Percentiles rank a stretch among this genome's conserved stretches.
phyloP scores from a whole-genome alignment of 2,888 invertebrate species.

The Cordilura impudica region DNA sequence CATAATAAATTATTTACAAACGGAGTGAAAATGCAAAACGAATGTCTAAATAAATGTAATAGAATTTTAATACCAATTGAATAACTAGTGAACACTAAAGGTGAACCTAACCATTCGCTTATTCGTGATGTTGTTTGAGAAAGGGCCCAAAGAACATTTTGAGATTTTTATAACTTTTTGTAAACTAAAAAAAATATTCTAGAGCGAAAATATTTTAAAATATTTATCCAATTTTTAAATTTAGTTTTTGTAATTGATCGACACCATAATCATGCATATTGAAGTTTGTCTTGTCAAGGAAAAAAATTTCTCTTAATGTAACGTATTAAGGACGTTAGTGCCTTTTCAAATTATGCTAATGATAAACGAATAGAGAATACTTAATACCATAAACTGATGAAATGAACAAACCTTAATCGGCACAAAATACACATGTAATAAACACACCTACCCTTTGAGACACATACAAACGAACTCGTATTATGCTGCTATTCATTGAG shows the following conservation, averaged over 20 bases:
- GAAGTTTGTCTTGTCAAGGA: too few species aligned
- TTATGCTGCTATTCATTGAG: conserved; percentile 40
- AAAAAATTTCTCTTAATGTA: too few species aligned
- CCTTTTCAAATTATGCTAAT: conserved; percentile 22
- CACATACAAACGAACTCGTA: conserved; percentile 38
- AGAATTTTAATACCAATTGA: conserved; percentile 61
- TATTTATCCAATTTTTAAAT: too few species aligned
- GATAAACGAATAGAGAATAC: neutral
- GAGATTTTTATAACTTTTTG: neutral
- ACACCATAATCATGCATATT: too few species aligned
- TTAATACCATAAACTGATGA: conserved; percentile 40
- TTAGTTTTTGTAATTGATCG: too few species aligned
- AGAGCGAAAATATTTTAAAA: too few species aligned
- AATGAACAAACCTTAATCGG: conserved; percentile 58
- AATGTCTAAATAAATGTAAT: conserved; percentile 58
- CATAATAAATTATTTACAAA: conserved; percentile 24
- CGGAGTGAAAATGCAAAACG: neutral
- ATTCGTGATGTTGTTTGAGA: neutral
- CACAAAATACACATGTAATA: conserved; percentile 54
- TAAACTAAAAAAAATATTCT: too few species aligned
- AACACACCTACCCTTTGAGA: conserved; percentile 51
- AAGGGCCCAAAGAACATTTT: conserved; percentile 20
- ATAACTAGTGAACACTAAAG: conserved; percentile 62
- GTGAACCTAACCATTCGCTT: conserved; percentile 22
- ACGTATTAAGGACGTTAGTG: too few species aligned